phyloP scores from a whole-genome alignment of 2,797 vertebrate species.

The Gymnodraco acuticeps region DNA sequence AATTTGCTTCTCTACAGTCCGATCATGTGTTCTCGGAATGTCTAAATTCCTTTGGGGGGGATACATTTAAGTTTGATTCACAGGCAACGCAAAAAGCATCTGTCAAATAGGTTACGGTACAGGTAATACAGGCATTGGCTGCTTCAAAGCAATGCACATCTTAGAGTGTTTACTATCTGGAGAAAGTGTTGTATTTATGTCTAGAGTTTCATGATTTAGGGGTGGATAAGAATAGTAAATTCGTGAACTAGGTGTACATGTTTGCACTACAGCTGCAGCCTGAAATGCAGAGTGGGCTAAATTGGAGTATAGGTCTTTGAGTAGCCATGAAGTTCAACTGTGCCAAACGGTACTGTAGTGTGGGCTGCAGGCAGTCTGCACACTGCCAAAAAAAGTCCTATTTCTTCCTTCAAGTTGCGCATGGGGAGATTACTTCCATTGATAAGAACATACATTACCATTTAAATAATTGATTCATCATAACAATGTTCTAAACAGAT shows the following conservation, averaged over 20 bases:
- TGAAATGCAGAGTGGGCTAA: slow-evolving; percentile 34
- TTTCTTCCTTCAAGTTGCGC: background rate
- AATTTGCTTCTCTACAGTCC: slow-evolving; percentile 33
- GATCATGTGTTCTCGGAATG: slow-evolving; percentile 66
- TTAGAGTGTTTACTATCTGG: no score
- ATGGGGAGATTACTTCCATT: background rate
- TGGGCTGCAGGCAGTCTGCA: background rate
- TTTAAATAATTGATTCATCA: background rate
- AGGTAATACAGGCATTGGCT: background rate
- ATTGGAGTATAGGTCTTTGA: slow-evolving; percentile 26
- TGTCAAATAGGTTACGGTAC: no score
- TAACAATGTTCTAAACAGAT: background rate
- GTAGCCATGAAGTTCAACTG: background rate
- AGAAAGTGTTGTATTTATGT: background rate
- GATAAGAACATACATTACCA: background rate
- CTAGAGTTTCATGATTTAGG: background rate
- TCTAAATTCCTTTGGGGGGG: slow-evolving; percentile 28
- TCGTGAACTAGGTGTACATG: background rate
- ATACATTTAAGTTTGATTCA: slow-evolving; percentile 29
- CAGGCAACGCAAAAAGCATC: background rate
- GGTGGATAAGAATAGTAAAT: background rate
- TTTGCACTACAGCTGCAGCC: slow-evolving; percentile 13
- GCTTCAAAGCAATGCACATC: background rate
- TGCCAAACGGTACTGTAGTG: slow-evolving; percentile 40
- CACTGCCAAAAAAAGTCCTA: background rate